Percentiles rank a stretch among this genome's conserved stretches.
Evolutionary conservation across 2,888 invertebrate species (phyloP).

Genomic region (Dorcus hopei): DNA sequence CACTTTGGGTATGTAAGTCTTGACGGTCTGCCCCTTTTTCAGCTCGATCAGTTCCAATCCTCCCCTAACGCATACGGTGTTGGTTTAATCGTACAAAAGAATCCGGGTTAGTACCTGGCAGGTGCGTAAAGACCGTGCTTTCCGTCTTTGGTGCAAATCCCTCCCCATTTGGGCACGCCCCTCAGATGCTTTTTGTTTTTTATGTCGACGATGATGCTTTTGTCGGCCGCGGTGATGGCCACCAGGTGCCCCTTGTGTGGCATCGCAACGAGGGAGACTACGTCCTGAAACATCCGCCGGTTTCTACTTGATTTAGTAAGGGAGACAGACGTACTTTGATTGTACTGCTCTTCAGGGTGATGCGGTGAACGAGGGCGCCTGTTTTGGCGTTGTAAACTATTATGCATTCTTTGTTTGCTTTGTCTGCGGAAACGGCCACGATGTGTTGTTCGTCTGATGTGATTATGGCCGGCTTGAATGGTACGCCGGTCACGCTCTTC

Average conservation of each 20-base stretch:
- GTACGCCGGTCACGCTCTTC: conserved; percentile 64
- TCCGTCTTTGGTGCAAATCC: conserved; percentile 80
- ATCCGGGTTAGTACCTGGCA: conserved; percentile 53
- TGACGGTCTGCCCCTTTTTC: conserved; percentile 82
- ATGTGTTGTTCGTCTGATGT: conserved; percentile 79
- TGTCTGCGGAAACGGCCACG: conserved; percentile 78
- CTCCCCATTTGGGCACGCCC: conserved; percentile 89
- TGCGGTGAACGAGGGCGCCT: conserved; percentile 59
- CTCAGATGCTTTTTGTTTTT: conserved; percentile 84
- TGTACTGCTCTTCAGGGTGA: conserved; percentile 51
- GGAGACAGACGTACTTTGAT: conserved; percentile 52
- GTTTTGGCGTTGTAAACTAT: conserved; percentile 80
- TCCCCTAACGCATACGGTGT: conserved; percentile 58
- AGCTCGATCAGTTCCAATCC: conserved; percentile 91
- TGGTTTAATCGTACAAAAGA: not conserved
- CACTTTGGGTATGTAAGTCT: conserved; percentile 88
- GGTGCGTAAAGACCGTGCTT: conserved; percentile 93
- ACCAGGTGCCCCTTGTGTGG: conserved; percentile 83
- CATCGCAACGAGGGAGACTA: conserved; percentile 71
- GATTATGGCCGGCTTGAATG: conserved; percentile 74
- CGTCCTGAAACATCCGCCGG: conserved; percentile 56
- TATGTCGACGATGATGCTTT: conserved; percentile 86
- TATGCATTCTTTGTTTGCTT: conserved; percentile 76
- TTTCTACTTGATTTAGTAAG: not conserved
- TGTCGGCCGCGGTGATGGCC: conserved; percentile 86